A percentile compares a stretch with the other conserved stretches of the same genome.
phyloP scores from a whole-genome alignment of 1,140 invertebrate genomes.

The Drosophila dunni region DNA sequence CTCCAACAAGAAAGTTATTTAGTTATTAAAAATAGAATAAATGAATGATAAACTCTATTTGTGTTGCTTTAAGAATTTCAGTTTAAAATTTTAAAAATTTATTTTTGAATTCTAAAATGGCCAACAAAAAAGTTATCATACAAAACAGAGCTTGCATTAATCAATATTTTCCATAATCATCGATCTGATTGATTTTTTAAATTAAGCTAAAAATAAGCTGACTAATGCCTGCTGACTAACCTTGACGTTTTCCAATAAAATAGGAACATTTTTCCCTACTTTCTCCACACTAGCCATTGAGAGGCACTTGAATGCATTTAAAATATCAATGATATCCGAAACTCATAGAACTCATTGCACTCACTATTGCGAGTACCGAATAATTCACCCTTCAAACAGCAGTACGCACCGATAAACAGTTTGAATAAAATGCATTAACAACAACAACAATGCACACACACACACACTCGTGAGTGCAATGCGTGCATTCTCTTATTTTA shows the following conservation, averaged over 20 bases:
- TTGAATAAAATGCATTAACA: conserved; percentile 49
- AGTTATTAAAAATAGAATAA: too few species aligned
- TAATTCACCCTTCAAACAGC: conserved; percentile 30
- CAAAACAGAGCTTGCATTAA: too few species aligned
- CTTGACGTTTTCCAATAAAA: too few species aligned
- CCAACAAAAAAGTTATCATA: too few species aligned
- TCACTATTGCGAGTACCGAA: conserved; percentile 20
- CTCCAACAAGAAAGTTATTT: not conserved
- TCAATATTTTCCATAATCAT: too few species aligned
- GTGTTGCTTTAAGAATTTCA: not conserved
- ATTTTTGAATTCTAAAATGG: too few species aligned
- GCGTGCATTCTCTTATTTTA: conserved; percentile 1
- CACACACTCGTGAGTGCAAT: conserved; percentile 33
- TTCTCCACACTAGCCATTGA: not conserved
- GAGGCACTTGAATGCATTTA: conserved; percentile 54
- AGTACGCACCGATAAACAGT: conserved; percentile 53
- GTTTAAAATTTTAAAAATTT: too few species aligned
- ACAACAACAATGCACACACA: conserved; percentile 30
- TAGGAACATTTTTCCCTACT: not conserved
- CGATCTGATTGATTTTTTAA: too few species aligned
- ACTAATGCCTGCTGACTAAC: too few species aligned
- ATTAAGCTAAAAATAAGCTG: too few species aligned
- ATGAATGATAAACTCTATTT: not conserved
- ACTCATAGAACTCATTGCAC: conserved; percentile 37
- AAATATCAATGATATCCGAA: conserved; percentile 70